These are phyloP conservation scores for Podabrus alpinus DNA, from an alignment of 2,888 invertebrate species.

Conservation along the genomic window DNA sequence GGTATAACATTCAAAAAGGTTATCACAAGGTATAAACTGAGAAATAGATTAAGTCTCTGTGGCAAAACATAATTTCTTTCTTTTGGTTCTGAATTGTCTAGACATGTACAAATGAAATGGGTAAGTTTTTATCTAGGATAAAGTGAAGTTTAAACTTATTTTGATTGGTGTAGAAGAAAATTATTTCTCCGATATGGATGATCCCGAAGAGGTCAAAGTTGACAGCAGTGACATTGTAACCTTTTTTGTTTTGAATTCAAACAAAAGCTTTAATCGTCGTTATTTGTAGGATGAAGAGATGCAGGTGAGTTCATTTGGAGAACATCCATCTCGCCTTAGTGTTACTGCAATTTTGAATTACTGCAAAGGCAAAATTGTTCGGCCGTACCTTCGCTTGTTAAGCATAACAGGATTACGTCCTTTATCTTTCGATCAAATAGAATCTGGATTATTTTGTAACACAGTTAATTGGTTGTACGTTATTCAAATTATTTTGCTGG, in stretches of 20 bases:
- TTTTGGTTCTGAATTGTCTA: background rate
- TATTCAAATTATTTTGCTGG: constrained; percentile 66
- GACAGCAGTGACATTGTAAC: constrained; percentile 4
- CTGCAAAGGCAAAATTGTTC: constrained; percentile 80
- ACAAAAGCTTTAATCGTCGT: background rate
- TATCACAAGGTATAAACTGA: background rate
- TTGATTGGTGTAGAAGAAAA: background rate
- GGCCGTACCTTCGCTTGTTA: constrained; percentile 75
- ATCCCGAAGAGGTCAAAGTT: constrained; percentile 10
- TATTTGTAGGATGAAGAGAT: constrained; percentile 70
- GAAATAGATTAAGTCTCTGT: background rate
- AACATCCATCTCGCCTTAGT: constrained; percentile 62
- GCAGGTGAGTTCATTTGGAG: constrained; percentile 64
- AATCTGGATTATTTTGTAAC: constrained; percentile 63
- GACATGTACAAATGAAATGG: background rate
- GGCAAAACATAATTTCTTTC: background rate
- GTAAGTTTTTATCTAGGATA: background rate
- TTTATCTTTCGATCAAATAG: constrained; percentile 64
- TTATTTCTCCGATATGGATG: constrained; percentile 12
- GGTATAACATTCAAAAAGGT: background rate
- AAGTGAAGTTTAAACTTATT: background rate
- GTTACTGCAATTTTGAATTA: constrained; percentile 79
- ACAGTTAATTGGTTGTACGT: constrained; percentile 72
- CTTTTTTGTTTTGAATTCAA: background rate
- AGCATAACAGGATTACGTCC: constrained; percentile 78